phyloP scores from a whole-genome alignment of 2,888 invertebrate genomes.

The Erebia palarica region DNA sequence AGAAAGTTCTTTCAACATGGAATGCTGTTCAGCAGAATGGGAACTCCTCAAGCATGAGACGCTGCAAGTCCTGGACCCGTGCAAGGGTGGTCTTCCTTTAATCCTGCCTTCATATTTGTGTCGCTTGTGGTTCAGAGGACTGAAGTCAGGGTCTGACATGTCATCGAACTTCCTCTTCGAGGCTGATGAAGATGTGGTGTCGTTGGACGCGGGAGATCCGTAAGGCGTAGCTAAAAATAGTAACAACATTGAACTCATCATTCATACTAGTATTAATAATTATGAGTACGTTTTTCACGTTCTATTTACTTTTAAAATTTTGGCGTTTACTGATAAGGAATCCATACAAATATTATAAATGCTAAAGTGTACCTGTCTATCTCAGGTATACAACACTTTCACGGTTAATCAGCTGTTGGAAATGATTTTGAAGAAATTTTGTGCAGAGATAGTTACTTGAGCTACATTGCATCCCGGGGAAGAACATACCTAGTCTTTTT shows the following conservation, averaged over 20 bases:
- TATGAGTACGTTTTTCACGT: too few species aligned
- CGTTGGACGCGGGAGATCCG: slow-evolving; percentile 49
- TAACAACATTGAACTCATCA: neutral
- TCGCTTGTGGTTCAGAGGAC: slow-evolving; percentile 72
- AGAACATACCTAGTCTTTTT: too few species aligned
- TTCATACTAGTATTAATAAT: too few species aligned
- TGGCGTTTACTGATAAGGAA: too few species aligned
- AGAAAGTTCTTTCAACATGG: slow-evolving; percentile 51
- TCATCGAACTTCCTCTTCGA: slow-evolving; percentile 68
- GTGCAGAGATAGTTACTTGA: too few species aligned
- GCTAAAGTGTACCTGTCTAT: too few species aligned
- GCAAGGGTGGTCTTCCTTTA: slow-evolving; percentile 68
- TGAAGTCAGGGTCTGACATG: slow-evolving; percentile 59
- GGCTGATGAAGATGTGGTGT: slow-evolving; percentile 61
- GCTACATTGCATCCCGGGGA: too few species aligned
- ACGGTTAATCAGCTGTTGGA: too few species aligned
- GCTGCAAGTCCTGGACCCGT: slow-evolving; percentile 52
- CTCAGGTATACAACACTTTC: too few species aligned
- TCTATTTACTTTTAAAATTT: too few species aligned
- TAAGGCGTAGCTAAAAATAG: slow-evolving; percentile 57
- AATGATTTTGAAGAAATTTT: too few species aligned
- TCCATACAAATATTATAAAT: too few species aligned
- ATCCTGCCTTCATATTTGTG: slow-evolving; percentile 71
- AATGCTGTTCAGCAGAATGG: slow-evolving; percentile 60
- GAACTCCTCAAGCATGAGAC: slow-evolving; percentile 57